phyloP scores from a whole-genome alignment of 2,113 vertebrate species.

The Apteryx owenii region DNA sequence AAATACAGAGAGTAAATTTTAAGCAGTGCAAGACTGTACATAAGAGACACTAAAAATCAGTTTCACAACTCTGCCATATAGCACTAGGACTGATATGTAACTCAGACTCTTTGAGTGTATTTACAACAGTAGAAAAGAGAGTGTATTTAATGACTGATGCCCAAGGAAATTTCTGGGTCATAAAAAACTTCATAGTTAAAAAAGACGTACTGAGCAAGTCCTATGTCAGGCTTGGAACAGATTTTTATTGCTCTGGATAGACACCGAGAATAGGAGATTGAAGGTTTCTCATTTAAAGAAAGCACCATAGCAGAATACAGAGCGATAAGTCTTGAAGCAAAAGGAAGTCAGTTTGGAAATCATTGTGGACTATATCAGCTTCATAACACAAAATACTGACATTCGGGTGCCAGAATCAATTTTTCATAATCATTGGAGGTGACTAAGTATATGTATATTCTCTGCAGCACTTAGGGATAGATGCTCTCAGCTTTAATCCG shows the following conservation, averaged over 20 bases:
- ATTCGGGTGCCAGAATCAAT: not conserved
- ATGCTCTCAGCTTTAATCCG: not conserved
- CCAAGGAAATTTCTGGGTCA: not conserved
- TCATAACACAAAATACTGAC: not conserved
- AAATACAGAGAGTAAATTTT: not conserved
- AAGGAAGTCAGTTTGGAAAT: not conserved
- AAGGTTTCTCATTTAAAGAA: slow-evolving; percentile 3
- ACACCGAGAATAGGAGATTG: not conserved
- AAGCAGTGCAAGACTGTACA: not conserved
- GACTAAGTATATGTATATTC: not conserved
- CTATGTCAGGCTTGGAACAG: not conserved
- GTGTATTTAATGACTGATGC: not conserved
- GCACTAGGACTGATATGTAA: not conserved
- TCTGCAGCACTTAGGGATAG: not conserved
- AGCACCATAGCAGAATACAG: not conserved
- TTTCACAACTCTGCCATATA: not conserved
- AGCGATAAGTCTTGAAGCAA: not conserved
- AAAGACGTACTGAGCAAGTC: not conserved
- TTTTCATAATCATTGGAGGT: not conserved
- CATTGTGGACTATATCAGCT: not conserved
- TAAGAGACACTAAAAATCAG: not conserved
- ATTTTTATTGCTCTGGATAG: not conserved
- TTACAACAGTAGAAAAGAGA: not conserved
- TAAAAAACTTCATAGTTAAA: not conserved
- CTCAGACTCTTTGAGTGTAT: not conserved